Evolutionary conservation across 2,888 invertebrate genomes (phyloP).

Genomic region (Hemistola chrysoprasaria): DNA sequence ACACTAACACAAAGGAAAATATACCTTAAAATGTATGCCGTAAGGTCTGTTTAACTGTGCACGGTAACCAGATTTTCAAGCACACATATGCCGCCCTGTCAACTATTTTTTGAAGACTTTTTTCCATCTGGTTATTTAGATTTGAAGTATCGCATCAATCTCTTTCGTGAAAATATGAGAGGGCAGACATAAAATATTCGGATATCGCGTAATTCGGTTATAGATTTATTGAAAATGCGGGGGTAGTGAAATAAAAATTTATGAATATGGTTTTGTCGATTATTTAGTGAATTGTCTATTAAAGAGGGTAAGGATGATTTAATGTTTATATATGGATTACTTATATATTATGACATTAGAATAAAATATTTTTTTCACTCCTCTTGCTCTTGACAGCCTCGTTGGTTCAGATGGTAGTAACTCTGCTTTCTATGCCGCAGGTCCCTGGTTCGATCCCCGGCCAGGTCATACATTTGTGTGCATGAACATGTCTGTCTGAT

Average conservation of each 20-base stretch:
- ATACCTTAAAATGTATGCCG: constrained; percentile 8
- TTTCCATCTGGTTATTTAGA: constrained; percentile 30
- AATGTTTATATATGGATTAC: too few species aligned
- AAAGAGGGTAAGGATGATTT: too few species aligned
- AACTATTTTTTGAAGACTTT: constrained; percentile 38
- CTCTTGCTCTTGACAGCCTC: too few species aligned
- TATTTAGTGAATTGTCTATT: constrained; percentile 12
- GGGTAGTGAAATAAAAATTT: constrained; percentile 29
- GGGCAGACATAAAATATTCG: constrained; percentile 30
- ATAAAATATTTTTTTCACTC: too few species aligned
- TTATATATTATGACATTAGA: too few species aligned
- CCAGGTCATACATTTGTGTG: too few species aligned
- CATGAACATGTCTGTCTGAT: too few species aligned
- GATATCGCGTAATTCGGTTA: constrained; percentile 31
- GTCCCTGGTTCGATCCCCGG: too few species aligned
- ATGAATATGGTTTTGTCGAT: constrained; percentile 21
- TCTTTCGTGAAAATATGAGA: constrained; percentile 27
- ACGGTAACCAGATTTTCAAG: constrained; percentile 18
- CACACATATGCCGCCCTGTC: constrained; percentile 34
- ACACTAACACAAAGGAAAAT: constrained; percentile 20
- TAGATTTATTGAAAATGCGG: constrained; percentile 27
- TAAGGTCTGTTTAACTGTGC: constrained; percentile 10
- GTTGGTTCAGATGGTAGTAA: too few species aligned
- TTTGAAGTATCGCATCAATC: constrained; percentile 30
- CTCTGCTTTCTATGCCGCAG: too few species aligned